Evolutionary conservation across 1,140 invertebrate species (phyloP).

Genomic region (Drosophila albomicans): DNA sequence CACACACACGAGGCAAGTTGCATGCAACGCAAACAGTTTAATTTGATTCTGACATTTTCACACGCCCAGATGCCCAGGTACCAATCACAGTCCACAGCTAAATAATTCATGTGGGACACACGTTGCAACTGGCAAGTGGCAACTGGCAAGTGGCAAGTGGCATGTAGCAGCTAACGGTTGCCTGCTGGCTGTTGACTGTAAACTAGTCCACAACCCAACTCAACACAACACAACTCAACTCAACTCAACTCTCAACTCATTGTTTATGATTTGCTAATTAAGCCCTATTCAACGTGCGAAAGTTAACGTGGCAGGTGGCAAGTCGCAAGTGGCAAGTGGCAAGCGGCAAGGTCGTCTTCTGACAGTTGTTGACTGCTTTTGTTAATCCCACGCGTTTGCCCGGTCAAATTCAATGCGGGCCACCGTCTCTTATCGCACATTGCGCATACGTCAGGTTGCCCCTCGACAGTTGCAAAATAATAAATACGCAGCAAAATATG

Average conservation of each 20-base stretch:
- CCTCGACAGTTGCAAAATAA: no score
- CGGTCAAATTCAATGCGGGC: no score
- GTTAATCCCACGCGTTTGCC: neutral
- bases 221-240: neutral
- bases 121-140: constrained; percentile 5
- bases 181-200: constrained; percentile 19
- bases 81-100: constrained; percentile 27
- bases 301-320: constrained; percentile 1
- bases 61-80: constrained; percentile 17
- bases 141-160: neutral
- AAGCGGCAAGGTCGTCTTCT: constrained; percentile 2
- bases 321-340: neutral
- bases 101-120: constrained; percentile 51
- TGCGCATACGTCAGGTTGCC: no score
- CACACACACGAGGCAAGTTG: constrained; percentile 3
- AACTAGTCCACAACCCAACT: constrained; percentile 19
- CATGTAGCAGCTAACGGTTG: constrained; percentile 9
- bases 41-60: constrained; percentile 44
- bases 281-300: constrained; percentile 22
- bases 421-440: no score
- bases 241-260: constrained; percentile 10
- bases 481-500: neutral
- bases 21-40: constrained; percentile 38
- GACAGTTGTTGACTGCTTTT: neutral
- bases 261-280: constrained; percentile 34